Conservation (phyloP, 2,888 invertebrate species). For the Cosmia pyralina region DNA sequence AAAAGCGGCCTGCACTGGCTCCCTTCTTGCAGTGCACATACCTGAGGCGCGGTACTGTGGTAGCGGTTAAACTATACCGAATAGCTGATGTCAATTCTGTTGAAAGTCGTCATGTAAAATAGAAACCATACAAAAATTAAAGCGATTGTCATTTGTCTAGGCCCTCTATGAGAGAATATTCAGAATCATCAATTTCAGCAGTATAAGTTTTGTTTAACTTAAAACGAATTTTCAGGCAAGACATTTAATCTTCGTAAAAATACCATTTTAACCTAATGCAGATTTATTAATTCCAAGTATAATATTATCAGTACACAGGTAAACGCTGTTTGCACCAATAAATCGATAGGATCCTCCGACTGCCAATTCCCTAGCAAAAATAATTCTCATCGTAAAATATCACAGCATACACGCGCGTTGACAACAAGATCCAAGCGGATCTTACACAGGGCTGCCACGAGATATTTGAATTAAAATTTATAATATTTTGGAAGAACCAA, state of each 20-base stretch:
- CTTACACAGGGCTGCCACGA: conserved; percentile 41
- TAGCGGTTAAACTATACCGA: no score
- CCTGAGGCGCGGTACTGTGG: no score
- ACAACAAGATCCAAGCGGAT: conserved; percentile 64
- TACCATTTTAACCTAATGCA: conserved; percentile 10
- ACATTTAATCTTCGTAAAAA: neutral
- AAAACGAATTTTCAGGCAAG: neutral
- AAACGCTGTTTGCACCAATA: conserved; percentile 56
- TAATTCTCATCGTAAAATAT: conserved; percentile 69
- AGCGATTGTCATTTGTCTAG: no score
- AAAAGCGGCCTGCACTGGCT: no score
- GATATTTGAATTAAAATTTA: neutral
- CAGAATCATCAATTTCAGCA: no score
- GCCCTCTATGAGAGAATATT: no score
- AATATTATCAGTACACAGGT: conserved; percentile 23
- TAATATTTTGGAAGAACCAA: neutral
- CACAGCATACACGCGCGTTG: conserved; percentile 64
- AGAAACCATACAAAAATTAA: no score
- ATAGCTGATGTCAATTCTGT: no score
- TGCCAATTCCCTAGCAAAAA: conserved; percentile 67
- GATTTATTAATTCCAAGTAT: conserved; percentile 20
- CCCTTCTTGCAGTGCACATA: no score
- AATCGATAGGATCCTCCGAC: conserved; percentile 53
- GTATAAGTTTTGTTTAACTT: no score
- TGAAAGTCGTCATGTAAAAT: no score